These are phyloP conservation scores for Agapornis canus DNA, from an alignment of 2,797 vertebrate species.

Conservation along the genomic window DNA sequence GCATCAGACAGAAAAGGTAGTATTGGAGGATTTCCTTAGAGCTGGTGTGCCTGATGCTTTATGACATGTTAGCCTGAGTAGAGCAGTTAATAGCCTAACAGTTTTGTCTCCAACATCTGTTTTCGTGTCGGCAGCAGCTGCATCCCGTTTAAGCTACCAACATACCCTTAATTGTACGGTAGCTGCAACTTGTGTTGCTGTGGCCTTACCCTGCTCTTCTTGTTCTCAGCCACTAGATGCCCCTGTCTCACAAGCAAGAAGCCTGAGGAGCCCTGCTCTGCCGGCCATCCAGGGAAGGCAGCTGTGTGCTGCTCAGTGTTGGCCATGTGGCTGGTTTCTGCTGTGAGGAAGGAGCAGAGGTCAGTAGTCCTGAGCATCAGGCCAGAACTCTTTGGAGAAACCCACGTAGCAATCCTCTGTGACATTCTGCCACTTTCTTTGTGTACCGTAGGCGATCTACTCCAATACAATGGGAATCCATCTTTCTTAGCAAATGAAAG, in stretches of 20 bases:
- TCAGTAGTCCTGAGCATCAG: background rate
- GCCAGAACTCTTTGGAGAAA: background rate
- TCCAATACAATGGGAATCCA: background rate
- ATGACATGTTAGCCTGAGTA: background rate
- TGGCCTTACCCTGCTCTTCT: background rate
- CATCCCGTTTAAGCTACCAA: rapidly evolving
- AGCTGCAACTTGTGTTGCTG: background rate
- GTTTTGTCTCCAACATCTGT: background rate
- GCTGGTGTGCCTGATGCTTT: background rate
- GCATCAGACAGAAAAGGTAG: rapidly evolving
- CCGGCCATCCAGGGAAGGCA: background rate
- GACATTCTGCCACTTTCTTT: background rate
- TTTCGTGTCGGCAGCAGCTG: background rate
- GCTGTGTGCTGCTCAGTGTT: rapidly evolving
- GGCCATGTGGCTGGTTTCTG: rapidly evolving
- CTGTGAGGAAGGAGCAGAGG: no score
- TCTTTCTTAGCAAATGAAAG: background rate
- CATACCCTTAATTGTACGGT: rapidly evolving
- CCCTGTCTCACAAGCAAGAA: background rate
- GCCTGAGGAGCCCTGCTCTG: background rate
- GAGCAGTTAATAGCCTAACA: background rate
- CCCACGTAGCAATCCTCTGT: rapidly evolving
- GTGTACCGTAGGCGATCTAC: rapidly evolving
- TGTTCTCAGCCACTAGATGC: slow-evolving; percentile 15
- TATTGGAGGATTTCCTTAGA: background rate